Evolutionary conservation across 1,140 invertebrate genomes (phyloP), one percentile per base, ranked within the genome.

Genomic region (Atta cephalotes): DNA sequence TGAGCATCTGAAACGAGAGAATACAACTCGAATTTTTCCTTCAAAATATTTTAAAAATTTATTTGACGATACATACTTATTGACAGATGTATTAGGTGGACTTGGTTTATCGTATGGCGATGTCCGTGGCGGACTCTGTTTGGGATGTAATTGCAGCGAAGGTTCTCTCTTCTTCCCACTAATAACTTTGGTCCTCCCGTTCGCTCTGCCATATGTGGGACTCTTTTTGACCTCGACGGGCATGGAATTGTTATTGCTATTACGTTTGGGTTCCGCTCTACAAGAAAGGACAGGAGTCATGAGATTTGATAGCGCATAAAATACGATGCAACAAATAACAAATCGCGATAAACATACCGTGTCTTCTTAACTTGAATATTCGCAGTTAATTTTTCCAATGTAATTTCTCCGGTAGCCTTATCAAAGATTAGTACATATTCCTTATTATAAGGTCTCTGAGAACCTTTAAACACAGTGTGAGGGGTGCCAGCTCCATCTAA

Each of bases 401-500:
- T 98, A 89, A 99, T 97, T 95, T 98, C 98, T 71, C 98, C 98
- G 3, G 98, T 99, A 62, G 96, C 96, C 94, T 97, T 97, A 95
- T 99, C 98, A 88, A 99, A 98, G 76, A 99, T 98, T 12, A 99
- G 96, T 63, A 99, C 98, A 96, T 98, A 99, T 96, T 99, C 98
- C 96, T 98, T 98, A 72, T 97, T 96, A 94, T 98, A 98, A 60
- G 98, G 98, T 93, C 97, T 96, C 93, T 99, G 97, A 92, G 98
- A 98, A 65, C 99, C 98, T 95, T 98, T 99, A 94, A 99, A 99
- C 74, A 99, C 98, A 86, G 98, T 99, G 90, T 98, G 97, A 76
- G 97, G 96, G 53, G 97, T 97, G 51, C 98, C 98, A 87, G 98
- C 97, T 85, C 98, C 98, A 96, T 98, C 97, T 93, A 98, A 97